Base-by-base conservation (phyloP, 2,113 vertebrate species). In the Synodontis membranacea region DNA sequence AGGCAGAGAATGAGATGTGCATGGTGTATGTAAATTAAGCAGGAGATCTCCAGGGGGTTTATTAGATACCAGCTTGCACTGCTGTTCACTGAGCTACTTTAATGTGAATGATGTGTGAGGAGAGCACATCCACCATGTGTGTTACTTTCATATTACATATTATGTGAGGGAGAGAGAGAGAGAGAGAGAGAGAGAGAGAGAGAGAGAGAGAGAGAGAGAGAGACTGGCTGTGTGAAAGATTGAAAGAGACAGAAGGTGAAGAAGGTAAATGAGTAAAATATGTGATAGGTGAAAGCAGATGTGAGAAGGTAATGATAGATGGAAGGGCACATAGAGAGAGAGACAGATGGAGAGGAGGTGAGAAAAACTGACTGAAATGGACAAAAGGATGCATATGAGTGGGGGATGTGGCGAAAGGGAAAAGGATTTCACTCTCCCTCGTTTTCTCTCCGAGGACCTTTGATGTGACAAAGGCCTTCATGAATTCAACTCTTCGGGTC, bases 221-320 rank as follows among this genome's bases (percentile, higher is more conserved):
- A 31, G 28, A 46, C 12, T 46, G 56, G 54, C 15, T 60, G 37
- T 80, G 84, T 34, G 9, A 64, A 50, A 48, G 39, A 80, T 62
- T 80, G 44, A 66, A 68, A 80, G 48, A 68, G 58, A 52, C 75
- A 80, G 60, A 86, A 56, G 31, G 82, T 56, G 34, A 81, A 81
- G 19, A 25, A 81, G 31, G 46, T 34, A 83, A 78, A 68, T 42
- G 85, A 78, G 56, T 46, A 17, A 68, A 66, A 68, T n/a, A 39
- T 48, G 50, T 54, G 58, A 9, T 17, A 4, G 44, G 44, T 15
- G 56, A 48, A 37, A 62, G 34, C 70, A 62, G 52, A 64, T 58
- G 42, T 17, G 7, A 62, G 60, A 48, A 52, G 46, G 54, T 48
- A 85, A 52, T 66, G 58, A 85, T 52, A 15, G 58, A 78, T 46